Evolutionary conservation across 2,797 vertebrate species (phyloP).

Genomic region (Streptopelia turtur): DNA sequence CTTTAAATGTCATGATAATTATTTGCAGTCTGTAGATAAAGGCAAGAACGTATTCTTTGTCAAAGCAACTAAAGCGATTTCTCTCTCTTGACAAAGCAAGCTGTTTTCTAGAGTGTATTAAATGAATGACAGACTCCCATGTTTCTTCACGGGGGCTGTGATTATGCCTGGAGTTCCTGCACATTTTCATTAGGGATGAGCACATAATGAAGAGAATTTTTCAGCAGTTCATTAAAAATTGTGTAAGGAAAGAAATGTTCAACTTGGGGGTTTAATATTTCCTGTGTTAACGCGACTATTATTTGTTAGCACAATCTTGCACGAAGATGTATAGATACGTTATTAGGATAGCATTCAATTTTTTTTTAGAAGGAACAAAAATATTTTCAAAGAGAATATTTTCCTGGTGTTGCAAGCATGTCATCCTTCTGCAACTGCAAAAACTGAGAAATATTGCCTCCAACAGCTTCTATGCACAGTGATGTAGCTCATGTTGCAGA

Average conservation of each 20-base stretch:
- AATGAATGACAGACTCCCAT: not conserved
- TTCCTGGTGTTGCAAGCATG: not conserved
- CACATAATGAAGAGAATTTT: not conserved
- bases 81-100: not conserved
- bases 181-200: not conserved
- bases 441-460: not conserved
- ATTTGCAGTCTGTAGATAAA: not conserved
- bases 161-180: not conserved
- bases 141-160: rapidly evolving
- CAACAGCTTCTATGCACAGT: constrained; percentile 24
- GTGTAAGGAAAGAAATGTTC: not conserved
- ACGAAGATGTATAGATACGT: not conserved
- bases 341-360: not conserved
- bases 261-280: not conserved
- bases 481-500: constrained; percentile 33
- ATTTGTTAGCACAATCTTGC: not conserved
- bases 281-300: not conserved
- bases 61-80: not conserved
- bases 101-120: not conserved
- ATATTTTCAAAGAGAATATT: not conserved
- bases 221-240: not conserved
- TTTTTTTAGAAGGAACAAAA: not conserved
- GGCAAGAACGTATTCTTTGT: not conserved
- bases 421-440: constrained; percentile 10
- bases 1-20: not conserved